Conservation (phyloP, 1,140 invertebrate species). For the Trissolcus basalis region DNA sequence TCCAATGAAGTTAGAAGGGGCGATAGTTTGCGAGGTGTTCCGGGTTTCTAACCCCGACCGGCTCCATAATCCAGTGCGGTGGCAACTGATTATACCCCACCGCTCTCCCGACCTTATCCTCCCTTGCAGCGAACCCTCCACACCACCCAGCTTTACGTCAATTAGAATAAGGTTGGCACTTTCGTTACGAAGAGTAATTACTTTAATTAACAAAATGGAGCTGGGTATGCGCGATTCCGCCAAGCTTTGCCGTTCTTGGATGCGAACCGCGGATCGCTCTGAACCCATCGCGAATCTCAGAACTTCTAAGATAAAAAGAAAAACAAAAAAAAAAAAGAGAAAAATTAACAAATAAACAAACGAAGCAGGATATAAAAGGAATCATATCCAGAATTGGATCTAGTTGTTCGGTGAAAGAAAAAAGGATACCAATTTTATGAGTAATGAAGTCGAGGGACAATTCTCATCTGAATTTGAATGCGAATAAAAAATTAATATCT, state of each 20-base stretch:
- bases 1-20: conserved; percentile 58
- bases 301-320: conserved; percentile 53
- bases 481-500: conserved; percentile 15
- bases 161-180: conserved; percentile 78
- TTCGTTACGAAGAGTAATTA: conserved; percentile 78
- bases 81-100: conserved; percentile 75
- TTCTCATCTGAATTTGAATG: not conserved
- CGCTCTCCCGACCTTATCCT: conserved; percentile 66
- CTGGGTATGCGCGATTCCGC: conserved; percentile 66
- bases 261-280: no score
- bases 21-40: conserved; percentile 65
- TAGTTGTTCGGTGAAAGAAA: no score
- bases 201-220: conserved; percentile 78
- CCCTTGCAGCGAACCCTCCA: conserved; percentile 58
- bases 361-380: no score
- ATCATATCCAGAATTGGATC: no score
- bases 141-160: conserved; percentile 76
- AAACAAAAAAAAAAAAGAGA: conserved; percentile 21
- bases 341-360: conserved; percentile 44
- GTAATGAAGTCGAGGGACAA: conserved; percentile 30
- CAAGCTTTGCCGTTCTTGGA: conserved; percentile 55
- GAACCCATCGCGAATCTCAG: conserved; percentile 58
- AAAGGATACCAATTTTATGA: conserved; percentile 41
- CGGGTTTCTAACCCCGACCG: conserved; percentile 68
- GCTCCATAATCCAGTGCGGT: conserved; percentile 75